A percentile compares a stretch with the other conserved stretches of the same genome.
Evolutionary conservation across 2,113 vertebrate genomes (phyloP).

Genomic region (Chitala chitala): DNA sequence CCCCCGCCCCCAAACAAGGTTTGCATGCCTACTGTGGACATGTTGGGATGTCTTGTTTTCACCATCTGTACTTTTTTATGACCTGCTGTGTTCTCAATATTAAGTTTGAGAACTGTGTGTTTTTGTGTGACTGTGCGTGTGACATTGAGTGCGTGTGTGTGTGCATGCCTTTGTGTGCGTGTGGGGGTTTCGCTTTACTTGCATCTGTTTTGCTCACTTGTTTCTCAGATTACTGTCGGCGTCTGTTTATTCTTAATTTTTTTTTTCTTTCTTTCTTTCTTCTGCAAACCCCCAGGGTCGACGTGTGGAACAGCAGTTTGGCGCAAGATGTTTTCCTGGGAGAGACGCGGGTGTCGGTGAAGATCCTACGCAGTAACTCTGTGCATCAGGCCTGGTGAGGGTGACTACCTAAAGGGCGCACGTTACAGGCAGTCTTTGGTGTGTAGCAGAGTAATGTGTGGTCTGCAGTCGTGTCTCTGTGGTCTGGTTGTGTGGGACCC

Average conservation of each 20-base stretch:
- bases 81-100: neutral
- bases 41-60: neutral
- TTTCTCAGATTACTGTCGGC: too few species aligned
- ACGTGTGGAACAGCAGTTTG: constrained; percentile 74
- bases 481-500: too few species aligned
- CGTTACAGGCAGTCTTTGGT: too few species aligned
- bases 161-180: neutral
- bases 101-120: constrained; percentile 1
- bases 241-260: neutral
- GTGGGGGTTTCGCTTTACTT: neutral
- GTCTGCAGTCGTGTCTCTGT: too few species aligned
- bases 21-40: neutral
- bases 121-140: neutral
- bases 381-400: constrained; percentile 88
- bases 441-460: too few species aligned
- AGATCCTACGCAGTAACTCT: constrained; percentile 77
- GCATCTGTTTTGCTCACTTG: neutral
- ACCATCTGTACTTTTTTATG: neutral
- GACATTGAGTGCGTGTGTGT: neutral
- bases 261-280: neutral
- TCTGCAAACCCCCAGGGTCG: neutral
- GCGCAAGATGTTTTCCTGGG: constrained; percentile 92
- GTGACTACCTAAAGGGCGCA: too few species aligned
- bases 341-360: constrained; percentile 88
- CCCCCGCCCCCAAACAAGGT: too few species aligned